Percentiles rank a stretch among this genome's conserved stretches.
Evolutionary conservation across 2,797 vertebrate genomes (phyloP).

Genomic region (Carduelis carduelis): DNA sequence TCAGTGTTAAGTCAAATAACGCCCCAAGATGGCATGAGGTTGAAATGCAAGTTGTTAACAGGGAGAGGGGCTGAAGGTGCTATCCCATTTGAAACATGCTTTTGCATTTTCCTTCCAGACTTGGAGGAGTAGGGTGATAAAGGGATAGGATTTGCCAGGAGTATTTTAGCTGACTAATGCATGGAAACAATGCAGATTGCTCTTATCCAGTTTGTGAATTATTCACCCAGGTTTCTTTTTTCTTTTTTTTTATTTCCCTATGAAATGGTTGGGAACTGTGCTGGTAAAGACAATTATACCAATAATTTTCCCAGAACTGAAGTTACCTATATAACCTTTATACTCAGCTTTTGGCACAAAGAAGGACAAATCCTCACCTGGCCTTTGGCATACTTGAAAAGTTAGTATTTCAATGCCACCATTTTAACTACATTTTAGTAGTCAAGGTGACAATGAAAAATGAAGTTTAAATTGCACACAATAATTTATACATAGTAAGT

Average conservation of each 20-base stretch:
- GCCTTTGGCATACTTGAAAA: background rate
- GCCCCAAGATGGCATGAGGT: rapidly evolving
- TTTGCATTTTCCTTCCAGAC: conserved; percentile 8
- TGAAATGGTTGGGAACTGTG: background rate
- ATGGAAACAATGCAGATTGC: conserved; percentile 1
- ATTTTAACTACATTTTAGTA: background rate
- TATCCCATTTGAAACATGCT: background rate
- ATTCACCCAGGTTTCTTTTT: background rate
- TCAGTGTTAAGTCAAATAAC: background rate
- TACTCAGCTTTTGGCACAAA: background rate
- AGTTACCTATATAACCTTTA: background rate
- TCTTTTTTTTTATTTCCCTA: background rate
- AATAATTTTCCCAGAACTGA: background rate
- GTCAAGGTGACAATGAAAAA: background rate
- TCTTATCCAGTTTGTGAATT: background rate
- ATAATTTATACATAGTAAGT: background rate
- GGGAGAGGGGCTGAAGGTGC: background rate
- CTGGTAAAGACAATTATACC: background rate
- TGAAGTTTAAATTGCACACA: background rate
- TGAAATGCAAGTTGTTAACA: conserved; percentile 31
- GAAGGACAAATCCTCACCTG: background rate
- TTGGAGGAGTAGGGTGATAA: conserved; percentile 33
- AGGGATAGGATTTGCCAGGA: conserved; percentile 15
- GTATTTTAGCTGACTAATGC: background rate
- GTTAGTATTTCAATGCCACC: background rate